Evolutionary conservation across 2,797 vertebrate species (phyloP).

Genomic region (Hirundo rustica): DNA sequence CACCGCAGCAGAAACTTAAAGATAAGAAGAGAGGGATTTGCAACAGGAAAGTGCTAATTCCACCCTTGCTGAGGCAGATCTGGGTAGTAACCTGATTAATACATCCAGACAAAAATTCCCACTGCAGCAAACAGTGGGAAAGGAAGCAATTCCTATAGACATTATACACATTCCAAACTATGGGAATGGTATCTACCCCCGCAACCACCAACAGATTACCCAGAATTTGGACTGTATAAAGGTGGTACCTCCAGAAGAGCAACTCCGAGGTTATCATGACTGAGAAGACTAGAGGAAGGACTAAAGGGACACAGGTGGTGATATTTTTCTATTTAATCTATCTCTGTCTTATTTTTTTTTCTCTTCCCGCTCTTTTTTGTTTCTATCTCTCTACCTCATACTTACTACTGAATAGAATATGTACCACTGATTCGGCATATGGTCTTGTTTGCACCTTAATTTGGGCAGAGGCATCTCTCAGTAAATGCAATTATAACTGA

Average conservation of each 20-base stretch:
- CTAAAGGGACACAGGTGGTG: neutral
- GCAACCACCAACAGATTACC: fast-evolving
- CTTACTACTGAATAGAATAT: neutral
- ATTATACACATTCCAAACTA: neutral
- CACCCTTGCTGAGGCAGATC: neutral
- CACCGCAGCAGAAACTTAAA: neutral
- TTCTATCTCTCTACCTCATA: neutral
- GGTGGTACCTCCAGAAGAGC: neutral
- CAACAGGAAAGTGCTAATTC: neutral
- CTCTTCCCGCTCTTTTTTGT: neutral
- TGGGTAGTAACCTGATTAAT: neutral
- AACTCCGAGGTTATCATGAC: neutral
- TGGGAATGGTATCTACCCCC: fast-evolving
- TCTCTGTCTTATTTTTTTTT: neutral
- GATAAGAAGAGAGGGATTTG: neutral
- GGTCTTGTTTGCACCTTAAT: neutral
- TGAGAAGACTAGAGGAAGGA: neutral
- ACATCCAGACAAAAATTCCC: neutral
- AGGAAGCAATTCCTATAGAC: neutral
- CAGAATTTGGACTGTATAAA: neutral
- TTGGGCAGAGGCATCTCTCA: neutral
- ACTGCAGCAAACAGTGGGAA: fast-evolving
- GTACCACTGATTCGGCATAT: neutral
- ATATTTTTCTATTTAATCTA: neutral
- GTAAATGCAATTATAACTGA: neutral